Evolutionary conservation across 2,888 invertebrate genomes (phyloP).

Genomic region (Autographa gamma): DNA sequence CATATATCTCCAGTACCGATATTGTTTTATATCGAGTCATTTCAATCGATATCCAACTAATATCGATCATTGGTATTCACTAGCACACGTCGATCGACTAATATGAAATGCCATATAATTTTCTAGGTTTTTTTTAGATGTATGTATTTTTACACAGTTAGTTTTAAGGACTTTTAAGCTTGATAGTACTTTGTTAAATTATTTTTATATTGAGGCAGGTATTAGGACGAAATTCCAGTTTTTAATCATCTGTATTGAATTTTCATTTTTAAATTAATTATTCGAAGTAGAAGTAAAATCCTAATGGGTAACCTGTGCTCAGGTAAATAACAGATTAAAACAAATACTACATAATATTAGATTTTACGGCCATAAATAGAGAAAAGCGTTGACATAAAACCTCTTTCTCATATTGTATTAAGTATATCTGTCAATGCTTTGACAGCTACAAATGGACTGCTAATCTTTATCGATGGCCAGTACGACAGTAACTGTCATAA

Average conservation of each 20-base stretch:
- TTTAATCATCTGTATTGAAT: too few species aligned
- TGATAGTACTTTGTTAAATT: constrained; percentile 36
- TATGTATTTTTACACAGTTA: constrained; percentile 47
- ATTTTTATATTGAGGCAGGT: background rate
- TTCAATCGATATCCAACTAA: constrained; percentile 60
- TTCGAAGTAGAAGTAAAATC: too few species aligned
- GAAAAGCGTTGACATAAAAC: background rate
- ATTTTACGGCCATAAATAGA: too few species aligned
- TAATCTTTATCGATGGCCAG: constrained; percentile 24
- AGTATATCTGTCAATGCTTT: background rate
- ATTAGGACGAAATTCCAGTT: constrained; percentile 4
- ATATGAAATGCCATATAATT: constrained; percentile 61
- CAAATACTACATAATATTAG: too few species aligned
- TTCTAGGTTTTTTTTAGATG: constrained; percentile 34
- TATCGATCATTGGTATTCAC: constrained; percentile 68
- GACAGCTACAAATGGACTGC: constrained; percentile 34
- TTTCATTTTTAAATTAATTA: too few species aligned
- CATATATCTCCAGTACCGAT: constrained; percentile 79
- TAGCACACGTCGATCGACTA: constrained; percentile 54
- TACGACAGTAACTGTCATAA: constrained; percentile 39
- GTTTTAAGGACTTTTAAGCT: background rate
- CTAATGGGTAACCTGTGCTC: too few species aligned
- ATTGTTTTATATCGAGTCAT: constrained; percentile 70
- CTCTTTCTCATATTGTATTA: background rate
- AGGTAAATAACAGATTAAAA: too few species aligned